Conservation (phyloP, 2,797 vertebrate species). For the Pseudopleuronectes americanus region DNA sequence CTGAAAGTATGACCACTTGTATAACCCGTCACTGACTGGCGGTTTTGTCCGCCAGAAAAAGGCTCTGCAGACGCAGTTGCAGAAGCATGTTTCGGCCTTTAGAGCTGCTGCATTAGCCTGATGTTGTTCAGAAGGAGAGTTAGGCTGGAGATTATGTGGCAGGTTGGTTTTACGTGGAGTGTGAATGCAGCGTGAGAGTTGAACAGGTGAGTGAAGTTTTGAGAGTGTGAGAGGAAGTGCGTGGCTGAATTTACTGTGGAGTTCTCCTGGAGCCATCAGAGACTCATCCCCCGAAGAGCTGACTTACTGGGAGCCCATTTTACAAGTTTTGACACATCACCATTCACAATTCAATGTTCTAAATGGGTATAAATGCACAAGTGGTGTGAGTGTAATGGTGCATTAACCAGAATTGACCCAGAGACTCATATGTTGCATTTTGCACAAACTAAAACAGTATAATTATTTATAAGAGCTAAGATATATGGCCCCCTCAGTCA, state of each 20-base stretch:
- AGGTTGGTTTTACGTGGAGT: background rate
- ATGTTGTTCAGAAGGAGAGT: conserved; percentile 11
- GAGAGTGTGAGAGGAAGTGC: background rate
- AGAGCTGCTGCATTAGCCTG: background rate
- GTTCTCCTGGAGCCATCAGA: background rate
- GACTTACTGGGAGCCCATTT: background rate
- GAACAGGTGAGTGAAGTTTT: background rate
- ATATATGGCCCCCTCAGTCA: background rate
- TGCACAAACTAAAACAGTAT: no score
- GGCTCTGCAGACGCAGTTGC: no score
- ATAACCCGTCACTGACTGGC: no score
- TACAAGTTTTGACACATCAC: background rate
- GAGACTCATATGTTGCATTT: no score
- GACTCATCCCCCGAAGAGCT: background rate
- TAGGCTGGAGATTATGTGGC: background rate
- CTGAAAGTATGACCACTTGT: no score
- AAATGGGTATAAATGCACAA: no score
- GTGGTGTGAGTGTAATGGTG: no score
- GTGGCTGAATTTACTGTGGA: background rate
- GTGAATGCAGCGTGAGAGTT: background rate
- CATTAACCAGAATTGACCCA: no score
- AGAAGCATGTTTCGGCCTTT: no score
- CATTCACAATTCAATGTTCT: background rate
- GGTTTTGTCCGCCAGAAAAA: no score
- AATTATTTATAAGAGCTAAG: no score